phyloP scores from a whole-genome alignment of 2,888 invertebrate genomes.

The Eupithecia dodoneata region DNA sequence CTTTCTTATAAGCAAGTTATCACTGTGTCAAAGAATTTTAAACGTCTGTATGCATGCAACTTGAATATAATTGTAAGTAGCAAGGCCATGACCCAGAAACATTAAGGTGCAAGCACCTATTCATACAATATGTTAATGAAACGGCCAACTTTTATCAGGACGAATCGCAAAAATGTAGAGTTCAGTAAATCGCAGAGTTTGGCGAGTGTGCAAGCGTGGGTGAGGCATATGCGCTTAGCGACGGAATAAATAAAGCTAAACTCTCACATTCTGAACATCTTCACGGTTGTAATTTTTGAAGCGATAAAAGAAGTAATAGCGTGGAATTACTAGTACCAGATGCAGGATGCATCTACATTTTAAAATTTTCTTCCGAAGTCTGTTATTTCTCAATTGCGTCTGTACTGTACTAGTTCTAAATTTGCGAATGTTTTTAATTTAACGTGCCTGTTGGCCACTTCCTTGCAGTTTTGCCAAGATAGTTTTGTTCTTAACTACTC shows the following conservation, averaged over 20 bases:
- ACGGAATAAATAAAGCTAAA: slow-evolving; percentile 67
- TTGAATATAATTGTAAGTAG: slow-evolving; percentile 30
- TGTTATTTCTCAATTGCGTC: slow-evolving; percentile 11
- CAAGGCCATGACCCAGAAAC: slow-evolving; percentile 47
- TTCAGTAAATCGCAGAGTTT: slow-evolving; percentile 56
- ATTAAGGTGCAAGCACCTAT: slow-evolving; percentile 37
- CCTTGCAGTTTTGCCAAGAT: slow-evolving; percentile 15
- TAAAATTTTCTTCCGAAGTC: slow-evolving; percentile 23
- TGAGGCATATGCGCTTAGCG: slow-evolving; percentile 65
- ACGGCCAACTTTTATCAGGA: slow-evolving; percentile 29
- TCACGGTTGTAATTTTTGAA: slow-evolving; percentile 51
- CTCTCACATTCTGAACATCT: slow-evolving; percentile 59
- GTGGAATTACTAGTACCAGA: slow-evolving; percentile 32
- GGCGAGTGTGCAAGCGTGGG: slow-evolving; percentile 64
- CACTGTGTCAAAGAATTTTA: slow-evolving; percentile 13
- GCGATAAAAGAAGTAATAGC: slow-evolving; percentile 53
- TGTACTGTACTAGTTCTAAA: slow-evolving; percentile 9
- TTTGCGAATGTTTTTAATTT: not conserved
- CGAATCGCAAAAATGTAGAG: slow-evolving; percentile 42
- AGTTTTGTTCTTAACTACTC: slow-evolving; percentile 16
- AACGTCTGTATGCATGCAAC: slow-evolving; percentile 7
- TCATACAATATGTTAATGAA: slow-evolving; percentile 44
- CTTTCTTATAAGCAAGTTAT: slow-evolving; percentile 11
- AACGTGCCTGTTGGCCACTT: slow-evolving; percentile 3
- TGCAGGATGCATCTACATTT: slow-evolving; percentile 30